phyloP scores from a whole-genome alignment of 1,140 invertebrate genomes.

The Maniola jurtina region DNA sequence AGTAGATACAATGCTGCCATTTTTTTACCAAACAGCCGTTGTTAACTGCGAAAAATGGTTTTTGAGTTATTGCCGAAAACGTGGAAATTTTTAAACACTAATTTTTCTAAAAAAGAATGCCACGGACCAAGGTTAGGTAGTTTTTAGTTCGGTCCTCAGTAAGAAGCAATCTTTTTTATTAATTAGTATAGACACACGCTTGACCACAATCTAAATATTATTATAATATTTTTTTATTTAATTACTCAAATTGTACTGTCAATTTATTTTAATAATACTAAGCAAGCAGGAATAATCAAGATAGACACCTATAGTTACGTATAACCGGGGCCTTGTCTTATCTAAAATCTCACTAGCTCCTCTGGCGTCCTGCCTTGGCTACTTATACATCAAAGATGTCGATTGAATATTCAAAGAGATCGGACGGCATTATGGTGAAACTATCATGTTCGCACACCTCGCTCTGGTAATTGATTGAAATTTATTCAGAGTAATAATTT shows the following conservation, averaged over 20 bases:
- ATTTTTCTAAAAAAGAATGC: too few species aligned
- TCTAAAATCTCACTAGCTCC: not conserved
- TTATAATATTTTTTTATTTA: too few species aligned
- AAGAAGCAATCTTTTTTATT: too few species aligned
- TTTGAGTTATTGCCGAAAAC: too few species aligned
- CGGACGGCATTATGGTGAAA: slow-evolving; percentile 60
- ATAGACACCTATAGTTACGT: not conserved
- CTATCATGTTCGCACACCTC: slow-evolving; percentile 53
- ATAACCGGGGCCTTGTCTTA: not conserved
- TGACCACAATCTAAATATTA: too few species aligned
- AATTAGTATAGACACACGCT: too few species aligned
- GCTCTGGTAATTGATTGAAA: slow-evolving; percentile 73
- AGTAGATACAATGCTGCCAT: too few species aligned
- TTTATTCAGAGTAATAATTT: slow-evolving; percentile 70
- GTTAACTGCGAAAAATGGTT: too few species aligned
- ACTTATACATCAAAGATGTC: slow-evolving; percentile 65
- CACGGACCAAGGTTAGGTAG: too few species aligned
- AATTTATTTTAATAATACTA: not conserved
- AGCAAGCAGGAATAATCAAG: not conserved
- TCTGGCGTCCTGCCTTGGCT: not conserved
- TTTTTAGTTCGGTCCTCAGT: too few species aligned
- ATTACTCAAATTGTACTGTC: not conserved
- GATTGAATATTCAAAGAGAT: slow-evolving; percentile 73
- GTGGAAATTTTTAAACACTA: too few species aligned
- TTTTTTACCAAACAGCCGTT: too few species aligned